Evolutionary conservation across 2,888 invertebrate genomes (phyloP).

Genomic region (Cremastinae sp.): DNA sequence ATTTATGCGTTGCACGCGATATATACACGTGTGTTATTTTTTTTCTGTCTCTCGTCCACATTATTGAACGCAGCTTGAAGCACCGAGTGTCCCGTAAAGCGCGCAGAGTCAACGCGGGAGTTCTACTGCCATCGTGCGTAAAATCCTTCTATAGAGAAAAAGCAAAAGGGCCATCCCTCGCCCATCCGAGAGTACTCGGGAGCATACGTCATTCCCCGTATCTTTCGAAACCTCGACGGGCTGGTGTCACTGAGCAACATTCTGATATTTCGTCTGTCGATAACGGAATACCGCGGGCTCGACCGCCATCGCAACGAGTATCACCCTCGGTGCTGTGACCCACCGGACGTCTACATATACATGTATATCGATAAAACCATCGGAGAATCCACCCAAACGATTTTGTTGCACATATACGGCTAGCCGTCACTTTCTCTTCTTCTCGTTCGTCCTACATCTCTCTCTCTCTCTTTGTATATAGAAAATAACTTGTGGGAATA

Average conservation of each 20-base stretch:
- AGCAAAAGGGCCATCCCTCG: slow-evolving; percentile 26
- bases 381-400: slow-evolving; percentile 11
- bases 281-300: slow-evolving; percentile 49
- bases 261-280: slow-evolving; percentile 60
- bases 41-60: neutral
- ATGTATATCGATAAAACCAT: slow-evolving; percentile 27
- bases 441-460: slow-evolving; percentile 12
- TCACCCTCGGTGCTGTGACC: slow-evolving; percentile 17
- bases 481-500: slow-evolving; percentile 37
- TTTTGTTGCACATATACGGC: slow-evolving; percentile 46
- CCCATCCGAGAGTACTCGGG: slow-evolving; percentile 33
- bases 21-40: slow-evolving; percentile 5
- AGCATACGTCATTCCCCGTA: slow-evolving; percentile 63
- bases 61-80: slow-evolving; percentile 9
- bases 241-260: slow-evolving; percentile 57
- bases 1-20: slow-evolving; percentile 54
- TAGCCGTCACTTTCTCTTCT: slow-evolving; percentile 10
- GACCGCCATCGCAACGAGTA: slow-evolving; percentile 40
- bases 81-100: slow-evolving; percentile 4
- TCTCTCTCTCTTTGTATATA: slow-evolving; percentile 33
- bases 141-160: neutral
- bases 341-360: slow-evolving; percentile 4
- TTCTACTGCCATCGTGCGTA: neutral
- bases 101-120: neutral
- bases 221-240: slow-evolving; percentile 57